These are phyloP conservation scores for Athalia circularis DNA, from an alignment of 2,888 invertebrate genomes.

Conservation along the genomic window DNA sequence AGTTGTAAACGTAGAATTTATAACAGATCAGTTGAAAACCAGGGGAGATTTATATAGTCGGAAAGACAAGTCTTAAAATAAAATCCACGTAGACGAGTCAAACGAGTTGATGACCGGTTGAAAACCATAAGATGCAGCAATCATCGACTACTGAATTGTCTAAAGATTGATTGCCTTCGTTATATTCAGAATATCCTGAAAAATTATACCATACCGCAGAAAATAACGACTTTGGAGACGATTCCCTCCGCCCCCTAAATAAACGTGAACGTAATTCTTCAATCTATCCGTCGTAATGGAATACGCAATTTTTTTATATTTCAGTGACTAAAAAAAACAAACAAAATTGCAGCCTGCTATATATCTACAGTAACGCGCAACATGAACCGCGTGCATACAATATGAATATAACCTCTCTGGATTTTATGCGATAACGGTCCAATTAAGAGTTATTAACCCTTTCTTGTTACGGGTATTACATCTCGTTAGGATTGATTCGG, in stretches of 20 bases:
- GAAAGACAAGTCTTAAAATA: slow-evolving; percentile 1
- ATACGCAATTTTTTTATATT: not conserved
- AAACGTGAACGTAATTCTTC: too few species aligned
- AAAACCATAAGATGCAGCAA: not conserved
- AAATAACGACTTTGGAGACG: too few species aligned
- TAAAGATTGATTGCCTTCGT: too few species aligned
- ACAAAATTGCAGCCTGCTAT: not conserved
- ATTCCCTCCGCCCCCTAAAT: too few species aligned
- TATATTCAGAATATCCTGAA: too few species aligned
- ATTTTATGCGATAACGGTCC: slow-evolving; percentile 39
- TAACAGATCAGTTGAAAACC: slow-evolving; percentile 23
- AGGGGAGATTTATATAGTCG: not conserved
- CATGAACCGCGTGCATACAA: not conserved
- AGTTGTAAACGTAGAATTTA: slow-evolving; percentile 34
- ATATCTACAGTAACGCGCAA: not conserved
- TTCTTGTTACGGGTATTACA: slow-evolving; percentile 40
- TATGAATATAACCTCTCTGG: slow-evolving; percentile 4
- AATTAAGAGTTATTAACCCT: slow-evolving; percentile 43
- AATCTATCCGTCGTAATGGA: too few species aligned
- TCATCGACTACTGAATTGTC: too few species aligned
- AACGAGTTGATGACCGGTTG: not conserved
- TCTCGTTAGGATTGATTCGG: slow-evolving; percentile 40
- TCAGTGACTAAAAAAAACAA: not conserved
- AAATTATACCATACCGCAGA: too few species aligned
- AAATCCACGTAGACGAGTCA: not conserved